Conservation (phyloP, 2,113 vertebrate species). For the Budorcas taxicolor region DNA sequence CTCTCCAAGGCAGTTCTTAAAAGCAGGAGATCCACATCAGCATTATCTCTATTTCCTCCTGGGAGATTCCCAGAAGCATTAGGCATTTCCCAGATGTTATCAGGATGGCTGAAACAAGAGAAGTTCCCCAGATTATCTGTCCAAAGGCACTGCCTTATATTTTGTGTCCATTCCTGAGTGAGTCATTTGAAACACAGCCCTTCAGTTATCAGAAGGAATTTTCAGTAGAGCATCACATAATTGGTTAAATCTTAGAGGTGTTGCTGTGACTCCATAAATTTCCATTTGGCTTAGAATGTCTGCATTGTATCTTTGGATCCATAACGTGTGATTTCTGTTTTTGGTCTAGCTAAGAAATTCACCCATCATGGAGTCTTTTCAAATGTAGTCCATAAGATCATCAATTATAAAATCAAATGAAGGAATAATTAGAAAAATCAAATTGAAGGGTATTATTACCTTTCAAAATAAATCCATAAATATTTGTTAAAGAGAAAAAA, state of each 20-base stretch:
- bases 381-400: constrained; percentile 50
- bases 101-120: not conserved
- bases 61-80: not conserved
- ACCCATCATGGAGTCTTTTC: constrained; percentile 28
- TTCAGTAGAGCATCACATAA: not conserved
- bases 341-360: constrained; percentile 33
- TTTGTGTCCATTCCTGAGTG: not conserved
- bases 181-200: not conserved
- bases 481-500: constrained; percentile 72
- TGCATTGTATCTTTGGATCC: constrained; percentile 8
- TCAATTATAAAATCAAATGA: constrained; percentile 70
- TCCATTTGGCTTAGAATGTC: constrained; percentile 18
- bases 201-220: constrained; percentile 1
- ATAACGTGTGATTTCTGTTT: constrained; percentile 40
- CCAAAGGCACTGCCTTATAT: not conserved
- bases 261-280: not conserved
- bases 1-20: not conserved
- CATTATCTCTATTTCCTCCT: not conserved
- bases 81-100: not conserved
- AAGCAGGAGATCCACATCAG: not conserved
- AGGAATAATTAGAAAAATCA: constrained; percentile 68
- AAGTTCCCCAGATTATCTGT: not conserved
- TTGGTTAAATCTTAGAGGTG: constrained; percentile 12
- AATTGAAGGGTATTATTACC: constrained; percentile 55
- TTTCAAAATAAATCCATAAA: constrained; percentile 77